Conservation (phyloP, 2,888 invertebrate genomes). For the Thymelicus sylvestris region DNA sequence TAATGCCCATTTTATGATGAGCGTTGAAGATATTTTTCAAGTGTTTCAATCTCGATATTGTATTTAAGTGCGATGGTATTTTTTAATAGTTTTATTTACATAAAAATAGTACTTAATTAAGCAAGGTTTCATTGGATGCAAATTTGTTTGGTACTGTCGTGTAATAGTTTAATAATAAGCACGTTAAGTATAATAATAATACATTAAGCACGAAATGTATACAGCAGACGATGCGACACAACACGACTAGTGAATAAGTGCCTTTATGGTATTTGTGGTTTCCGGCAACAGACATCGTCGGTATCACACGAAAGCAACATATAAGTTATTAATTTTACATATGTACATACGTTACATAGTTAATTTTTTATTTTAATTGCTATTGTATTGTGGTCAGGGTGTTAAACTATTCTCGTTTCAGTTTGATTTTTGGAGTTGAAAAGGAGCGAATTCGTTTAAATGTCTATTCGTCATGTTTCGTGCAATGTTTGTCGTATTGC, state of each 20-base stretch:
- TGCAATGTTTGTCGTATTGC: conserved; percentile 43
- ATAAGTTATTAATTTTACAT: neutral
- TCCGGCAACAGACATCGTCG: conserved; percentile 20
- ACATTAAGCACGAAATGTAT: too few relatives aligned
- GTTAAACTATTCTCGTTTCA: neutral
- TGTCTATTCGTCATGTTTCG: conserved; percentile 11
- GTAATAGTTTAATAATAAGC: too few relatives aligned
- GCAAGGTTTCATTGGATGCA: too few relatives aligned
- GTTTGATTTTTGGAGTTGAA: neutral
- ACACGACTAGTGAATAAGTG: conserved; percentile 29
- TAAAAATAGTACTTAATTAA: too few relatives aligned
- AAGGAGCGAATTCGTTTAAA: neutral
- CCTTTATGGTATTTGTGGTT: conserved; percentile 45
- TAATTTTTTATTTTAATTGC: neutral
- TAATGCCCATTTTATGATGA: too few relatives aligned
- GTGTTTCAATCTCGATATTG: too few relatives aligned
- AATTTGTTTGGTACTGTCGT: too few relatives aligned
- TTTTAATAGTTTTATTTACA: too few relatives aligned
- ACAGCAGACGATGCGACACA: neutral
- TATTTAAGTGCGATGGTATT: too few relatives aligned
- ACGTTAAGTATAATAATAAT: too few relatives aligned
- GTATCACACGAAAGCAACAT: neutral
- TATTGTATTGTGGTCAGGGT: neutral
- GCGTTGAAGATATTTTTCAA: too few relatives aligned
- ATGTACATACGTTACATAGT: neutral